These are phyloP conservation scores for Augiades crinisus DNA, from an alignment of 2,888 invertebrate species.

Conservation along the genomic window DNA sequence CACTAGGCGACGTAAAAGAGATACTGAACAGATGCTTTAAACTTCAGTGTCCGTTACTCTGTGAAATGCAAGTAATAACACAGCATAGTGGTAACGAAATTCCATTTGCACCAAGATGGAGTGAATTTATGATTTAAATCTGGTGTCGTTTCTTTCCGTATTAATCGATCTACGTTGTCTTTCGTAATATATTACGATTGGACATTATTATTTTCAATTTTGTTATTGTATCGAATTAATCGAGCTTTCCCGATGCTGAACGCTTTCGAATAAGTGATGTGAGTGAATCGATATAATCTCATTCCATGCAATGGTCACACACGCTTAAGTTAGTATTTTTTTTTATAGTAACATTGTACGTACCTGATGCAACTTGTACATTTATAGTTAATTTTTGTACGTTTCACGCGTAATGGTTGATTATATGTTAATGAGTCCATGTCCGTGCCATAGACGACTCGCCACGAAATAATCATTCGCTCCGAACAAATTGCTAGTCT, in stretches of 20 bases:
- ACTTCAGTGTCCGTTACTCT: too few species aligned
- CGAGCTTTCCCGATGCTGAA: slow-evolving; percentile 23
- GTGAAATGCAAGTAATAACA: too few species aligned
- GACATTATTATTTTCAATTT: neutral
- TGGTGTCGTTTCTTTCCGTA: too few species aligned
- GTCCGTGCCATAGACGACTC: slow-evolving; percentile 57
- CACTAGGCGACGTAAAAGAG: too few species aligned
- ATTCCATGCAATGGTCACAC: slow-evolving; percentile 56
- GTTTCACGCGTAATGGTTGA: slow-evolving; percentile 12
- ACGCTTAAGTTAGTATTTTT: slow-evolving; percentile 53
- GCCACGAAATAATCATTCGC: slow-evolving; percentile 40
- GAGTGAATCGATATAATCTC: slow-evolving; percentile 36
- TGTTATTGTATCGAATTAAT: neutral
- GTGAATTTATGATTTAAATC: too few species aligned
- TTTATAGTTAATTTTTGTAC: slow-evolving; percentile 59
- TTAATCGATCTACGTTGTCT: slow-evolving; percentile 1
- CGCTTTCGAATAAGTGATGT: slow-evolving; percentile 18
- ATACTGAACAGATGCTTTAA: too few species aligned
- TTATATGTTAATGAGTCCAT: slow-evolving; percentile 35
- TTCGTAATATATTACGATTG: neutral
- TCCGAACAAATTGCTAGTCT: slow-evolving; percentile 56
- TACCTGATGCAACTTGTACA: slow-evolving; percentile 68
- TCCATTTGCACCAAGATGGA: too few species aligned
- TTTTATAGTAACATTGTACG: slow-evolving; percentile 52
- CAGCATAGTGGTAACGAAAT: too few species aligned